Conservation (phyloP, 2,797 vertebrate species). For the Trachurus trachurus region DNA sequence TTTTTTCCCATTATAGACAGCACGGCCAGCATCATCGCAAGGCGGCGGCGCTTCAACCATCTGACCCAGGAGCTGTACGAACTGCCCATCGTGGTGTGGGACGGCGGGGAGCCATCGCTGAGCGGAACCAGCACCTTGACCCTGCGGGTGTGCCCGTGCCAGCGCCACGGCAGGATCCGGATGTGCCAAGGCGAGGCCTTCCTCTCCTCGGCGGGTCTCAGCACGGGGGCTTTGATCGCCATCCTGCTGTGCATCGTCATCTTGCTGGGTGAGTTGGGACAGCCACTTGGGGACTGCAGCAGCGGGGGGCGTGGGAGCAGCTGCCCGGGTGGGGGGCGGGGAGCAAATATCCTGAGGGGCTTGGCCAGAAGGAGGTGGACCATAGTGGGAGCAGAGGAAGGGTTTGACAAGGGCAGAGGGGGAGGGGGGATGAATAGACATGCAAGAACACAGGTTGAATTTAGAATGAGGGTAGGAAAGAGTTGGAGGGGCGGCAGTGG, state of each 20-base stretch:
- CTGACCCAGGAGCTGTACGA: conserved; percentile 92
- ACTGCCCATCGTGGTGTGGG: conserved; percentile 93
- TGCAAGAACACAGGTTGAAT: conserved; percentile 60
- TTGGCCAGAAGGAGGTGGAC: conserved; percentile 46
- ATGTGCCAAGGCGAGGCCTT: conserved; percentile 95
- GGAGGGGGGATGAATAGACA: conserved; percentile 57
- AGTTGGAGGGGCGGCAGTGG: conserved; percentile 21
- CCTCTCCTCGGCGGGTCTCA: conserved; percentile 95
- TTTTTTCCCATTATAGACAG: conserved; percentile 87
- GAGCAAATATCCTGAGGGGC: conserved; percentile 36
- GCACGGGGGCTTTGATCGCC: conserved; percentile 97
- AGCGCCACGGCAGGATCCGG: conserved; percentile 89
- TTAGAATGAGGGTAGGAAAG: conserved; percentile 48
- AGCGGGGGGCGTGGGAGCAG: conserved; percentile 17
- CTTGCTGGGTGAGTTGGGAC: conserved; percentile 91
- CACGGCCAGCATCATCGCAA: conserved; percentile 93
- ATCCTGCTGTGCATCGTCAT: conserved; percentile 97
- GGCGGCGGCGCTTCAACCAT: conserved; percentile 91
- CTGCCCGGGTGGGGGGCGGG: neutral
- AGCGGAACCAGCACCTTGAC: conserved; percentile 96
- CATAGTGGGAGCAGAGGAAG: conserved; percentile 39
- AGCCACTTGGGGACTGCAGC: conserved; percentile 7
- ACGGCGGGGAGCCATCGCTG: conserved; percentile 92
- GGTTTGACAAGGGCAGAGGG: conserved; percentile 66
- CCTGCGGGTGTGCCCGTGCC: conserved; percentile 94